Evolutionary conservation across 1,140 invertebrate species (phyloP), one percentile per base, ranked within the genome.

Genomic region (Antheraea mylitta): DNA sequence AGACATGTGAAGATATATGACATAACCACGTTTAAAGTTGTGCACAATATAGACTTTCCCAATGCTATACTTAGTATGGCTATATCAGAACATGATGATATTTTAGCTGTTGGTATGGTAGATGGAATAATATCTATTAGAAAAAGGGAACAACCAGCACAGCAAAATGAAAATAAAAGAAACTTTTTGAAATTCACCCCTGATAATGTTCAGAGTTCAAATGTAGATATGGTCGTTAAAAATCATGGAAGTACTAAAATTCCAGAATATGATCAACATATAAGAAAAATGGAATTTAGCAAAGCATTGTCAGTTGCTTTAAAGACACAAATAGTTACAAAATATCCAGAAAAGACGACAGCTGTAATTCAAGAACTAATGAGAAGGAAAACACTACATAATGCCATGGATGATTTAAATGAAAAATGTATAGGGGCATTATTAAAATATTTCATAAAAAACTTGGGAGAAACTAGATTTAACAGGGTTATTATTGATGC

Each of bases 1-100:
- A 95, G 97, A 76, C 97, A 99, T 92, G 96, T 99, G 0, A 99
- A 99, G 93, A 95, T 99, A 75, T 99, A 98, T 91, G 97, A 99
- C 86, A 93, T 97, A 61, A 94, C 95, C 66, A 96, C 95, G 0
- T 99, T 98, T 83, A 96, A 97, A 92, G 94, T 96, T 3, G 95
- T 99, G 11, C 97, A 99, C 79, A 97, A 97, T 13, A 93, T 99
- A 22, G 96, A 97, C 82, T 99, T 97, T 89, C 96, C 98, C 8
- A 98, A 98, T 93, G 95, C 97, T 30, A 94, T 99, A 63, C 93
- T 99, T 7, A 98, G 97, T 90, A 89, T 99, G 78, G 98, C 95
- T 68, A 93, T 95, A 75, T 93, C 98, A 90, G 93, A 95, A 69
- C 94, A 97, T 82, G 97, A 99, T 92, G 95, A 97, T 81, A 95